Evolutionary conservation across 92 coral and sea anemone genomes (phyloP), one percentile per base, ranked within the genome.

Genomic region (Nematostella vectensis): DNA sequence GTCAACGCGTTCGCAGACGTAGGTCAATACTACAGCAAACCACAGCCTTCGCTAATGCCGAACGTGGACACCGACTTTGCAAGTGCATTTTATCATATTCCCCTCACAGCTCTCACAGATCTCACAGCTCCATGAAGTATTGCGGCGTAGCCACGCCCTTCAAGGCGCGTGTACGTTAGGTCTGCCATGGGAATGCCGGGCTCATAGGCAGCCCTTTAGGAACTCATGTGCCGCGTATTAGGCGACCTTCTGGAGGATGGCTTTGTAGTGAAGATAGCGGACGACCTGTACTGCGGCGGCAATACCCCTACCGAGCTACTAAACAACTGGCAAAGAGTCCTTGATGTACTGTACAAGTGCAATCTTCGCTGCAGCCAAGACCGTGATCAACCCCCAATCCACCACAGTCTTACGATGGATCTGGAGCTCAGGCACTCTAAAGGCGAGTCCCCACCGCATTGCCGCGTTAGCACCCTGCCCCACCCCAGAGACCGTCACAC

Each of bases 281-380:
- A 69, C 60, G 70, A 77, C 61, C 69, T 80, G 27, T 80, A 80
- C 54, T 80, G 88, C 57, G 88, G 78, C 36, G 66, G 88, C 31
- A 75, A 80, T 61, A 74, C 82, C 11, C 70, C 72, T 36, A 55
- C 12, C 16, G 82, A 74, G 50, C 44, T 80, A 55, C 68, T 80
- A 24, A 60, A 49, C 55, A 80, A 80, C 76, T 80, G 88, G 88
- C 48, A 62, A 54, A 68, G 47, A 52, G 67, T 80, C 37, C 72
- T 80, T 27, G 58, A 55, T 11, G 82, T 82, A 50, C 78, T 80
- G 17, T 63, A 80, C 69, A 68, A 63, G 50, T 52, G 75, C 53
- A 71, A 70, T 65, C 72, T 81, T 51, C 70, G 69, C 68, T 6
- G 40, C 40, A 15, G 40, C 57, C 65, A 78, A 30, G 68, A 65